Percentiles rank a stretch among this genome's conserved stretches.
Evolutionary conservation across 1,140 invertebrate species (phyloP).

Genomic region (Anastatus disparis): DNA sequence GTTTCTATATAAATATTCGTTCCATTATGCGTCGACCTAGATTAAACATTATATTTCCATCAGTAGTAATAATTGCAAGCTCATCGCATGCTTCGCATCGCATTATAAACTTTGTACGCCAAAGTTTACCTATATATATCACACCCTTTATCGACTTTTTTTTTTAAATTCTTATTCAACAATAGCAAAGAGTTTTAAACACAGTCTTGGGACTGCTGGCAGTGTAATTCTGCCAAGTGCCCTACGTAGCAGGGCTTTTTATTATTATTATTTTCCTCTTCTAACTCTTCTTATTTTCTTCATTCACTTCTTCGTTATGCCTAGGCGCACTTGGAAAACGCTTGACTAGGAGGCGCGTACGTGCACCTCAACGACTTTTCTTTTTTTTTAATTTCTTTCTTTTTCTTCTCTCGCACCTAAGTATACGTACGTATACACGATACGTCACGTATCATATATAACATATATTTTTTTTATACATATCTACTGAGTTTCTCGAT

Average conservation of each 20-base stretch:
- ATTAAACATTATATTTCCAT: not conserved
- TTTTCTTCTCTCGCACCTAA: conserved; percentile 4
- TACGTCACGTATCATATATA: not conserved
- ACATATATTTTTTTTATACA: conserved; percentile 14
- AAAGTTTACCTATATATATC: conserved; percentile 10
- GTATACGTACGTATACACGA: conserved; percentile 2
- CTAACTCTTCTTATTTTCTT: no score
- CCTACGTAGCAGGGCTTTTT: not conserved
- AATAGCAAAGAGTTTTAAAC: not conserved
- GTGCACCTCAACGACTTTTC: not conserved
- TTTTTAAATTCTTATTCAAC: no score
- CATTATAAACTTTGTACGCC: not conserved
- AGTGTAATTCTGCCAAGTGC: conserved; percentile 30
- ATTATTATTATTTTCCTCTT: not conserved
- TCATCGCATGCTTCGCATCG: not conserved
- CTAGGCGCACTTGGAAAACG: conserved; percentile 20
- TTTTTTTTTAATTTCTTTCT: not conserved
- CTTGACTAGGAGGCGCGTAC: conserved; percentile 30
- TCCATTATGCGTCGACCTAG: no score
- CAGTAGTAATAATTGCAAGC: not conserved
- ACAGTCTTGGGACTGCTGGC: conserved; percentile 18
- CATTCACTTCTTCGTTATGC: not conserved
- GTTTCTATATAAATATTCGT: no score
- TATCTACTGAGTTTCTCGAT: conserved; percentile 13
- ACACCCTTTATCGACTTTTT: not conserved